Conservation (phyloP, 2,888 invertebrate genomes). For the Sphaerophoria taeniata region DNA sequence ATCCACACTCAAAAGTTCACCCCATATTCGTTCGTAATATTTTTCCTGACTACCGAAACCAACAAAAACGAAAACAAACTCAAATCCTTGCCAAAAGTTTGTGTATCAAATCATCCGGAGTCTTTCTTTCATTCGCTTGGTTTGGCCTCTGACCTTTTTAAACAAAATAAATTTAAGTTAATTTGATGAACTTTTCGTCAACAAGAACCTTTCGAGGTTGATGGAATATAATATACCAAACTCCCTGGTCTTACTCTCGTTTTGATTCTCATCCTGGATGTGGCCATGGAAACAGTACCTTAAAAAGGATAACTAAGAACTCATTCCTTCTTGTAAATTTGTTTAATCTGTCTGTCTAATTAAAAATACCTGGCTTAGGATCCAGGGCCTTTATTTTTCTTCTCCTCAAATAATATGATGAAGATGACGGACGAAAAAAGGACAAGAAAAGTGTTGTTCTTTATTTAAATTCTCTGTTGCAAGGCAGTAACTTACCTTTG, state of each 20-base stretch:
- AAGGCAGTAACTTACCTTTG: not conserved
- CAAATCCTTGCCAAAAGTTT: conserved; percentile 49
- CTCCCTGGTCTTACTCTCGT: not conserved
- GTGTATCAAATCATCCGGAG: conserved; percentile 52
- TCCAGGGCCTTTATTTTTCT: conserved; percentile 1
- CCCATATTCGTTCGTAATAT: too few relatives aligned
- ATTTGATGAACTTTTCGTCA: conserved; percentile 68
- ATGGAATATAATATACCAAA: not conserved
- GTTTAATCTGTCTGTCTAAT: conserved; percentile 65
- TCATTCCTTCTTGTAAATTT: conserved; percentile 36
- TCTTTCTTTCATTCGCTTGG: conserved; percentile 32
- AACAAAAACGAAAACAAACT: not conserved
- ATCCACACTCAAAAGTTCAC: not conserved
- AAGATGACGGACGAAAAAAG: not conserved
- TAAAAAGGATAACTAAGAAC: conserved; percentile 14
- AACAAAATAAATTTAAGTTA: conserved; percentile 50
- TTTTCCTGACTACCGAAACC: not conserved
- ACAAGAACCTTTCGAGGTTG: conserved; percentile 25
- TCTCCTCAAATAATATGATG: not conserved
- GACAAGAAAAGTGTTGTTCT: not conserved
- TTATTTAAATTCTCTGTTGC: conserved; percentile 43
- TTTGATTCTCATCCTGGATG: not conserved
- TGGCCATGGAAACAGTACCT: not conserved
- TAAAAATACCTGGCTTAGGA: conserved; percentile 47
- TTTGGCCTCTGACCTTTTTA: conserved; percentile 46